Evolutionary conservation across 2,888 invertebrate genomes (phyloP).

Genomic region (Calameuta filiformis): DNA sequence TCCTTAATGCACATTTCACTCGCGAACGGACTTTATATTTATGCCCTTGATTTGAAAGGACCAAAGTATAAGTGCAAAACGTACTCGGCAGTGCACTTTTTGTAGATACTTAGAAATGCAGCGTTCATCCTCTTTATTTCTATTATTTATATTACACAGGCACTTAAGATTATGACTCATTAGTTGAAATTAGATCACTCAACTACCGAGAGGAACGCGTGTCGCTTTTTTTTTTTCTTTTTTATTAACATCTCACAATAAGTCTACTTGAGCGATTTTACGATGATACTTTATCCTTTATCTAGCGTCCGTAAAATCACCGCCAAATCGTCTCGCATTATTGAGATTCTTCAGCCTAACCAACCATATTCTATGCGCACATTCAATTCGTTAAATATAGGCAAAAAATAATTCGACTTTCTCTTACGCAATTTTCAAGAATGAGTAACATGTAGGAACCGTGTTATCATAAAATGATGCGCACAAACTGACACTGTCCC

Average conservation of each 20-base stretch:
- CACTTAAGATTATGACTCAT: constrained; percentile 3
- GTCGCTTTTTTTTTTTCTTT: background rate
- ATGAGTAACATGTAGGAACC: background rate
- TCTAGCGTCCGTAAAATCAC: background rate
- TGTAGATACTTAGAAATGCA: background rate
- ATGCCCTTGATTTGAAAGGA: background rate
- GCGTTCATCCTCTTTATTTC: constrained; percentile 1
- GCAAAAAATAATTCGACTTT: background rate
- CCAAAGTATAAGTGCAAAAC: background rate
- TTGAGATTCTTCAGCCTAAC: background rate
- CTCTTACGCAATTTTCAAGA: background rate
- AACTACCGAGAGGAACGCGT: background rate
- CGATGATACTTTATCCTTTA: background rate
- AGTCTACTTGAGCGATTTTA: background rate
- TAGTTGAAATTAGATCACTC: background rate
- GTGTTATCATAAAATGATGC: background rate
- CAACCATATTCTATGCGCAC: background rate
- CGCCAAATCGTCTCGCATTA: background rate
- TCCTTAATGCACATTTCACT: background rate
- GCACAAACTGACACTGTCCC: background rate
- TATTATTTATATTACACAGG: background rate
- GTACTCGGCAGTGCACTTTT: background rate
- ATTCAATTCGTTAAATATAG: background rate
- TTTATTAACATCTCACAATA: background rate
- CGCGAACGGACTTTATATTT: background rate